Evolutionary conservation across 2,888 invertebrate species (phyloP).

Genomic region (Orthonevra nobilis): DNA sequence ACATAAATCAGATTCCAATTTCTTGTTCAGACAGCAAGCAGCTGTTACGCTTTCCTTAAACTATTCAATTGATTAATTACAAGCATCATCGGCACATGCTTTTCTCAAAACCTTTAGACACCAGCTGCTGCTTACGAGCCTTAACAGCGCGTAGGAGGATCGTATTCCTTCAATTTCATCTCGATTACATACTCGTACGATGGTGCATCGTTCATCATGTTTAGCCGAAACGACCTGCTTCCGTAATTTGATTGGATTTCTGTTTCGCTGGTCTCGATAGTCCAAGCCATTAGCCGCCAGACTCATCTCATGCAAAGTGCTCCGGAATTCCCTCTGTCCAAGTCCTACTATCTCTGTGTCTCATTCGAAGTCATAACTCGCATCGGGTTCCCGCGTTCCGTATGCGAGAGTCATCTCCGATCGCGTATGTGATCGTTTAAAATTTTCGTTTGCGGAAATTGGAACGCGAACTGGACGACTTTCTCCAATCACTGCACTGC

Average conservation of each 20-base stretch:
- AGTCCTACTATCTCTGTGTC: constrained; percentile 17
- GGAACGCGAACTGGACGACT: constrained; percentile 67
- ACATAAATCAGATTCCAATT: too few relatives aligned
- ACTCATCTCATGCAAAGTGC: constrained; percentile 48
- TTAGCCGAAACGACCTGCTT: constrained; percentile 41
- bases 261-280: constrained; percentile 44
- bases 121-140: constrained; percentile 14
- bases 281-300: background rate
- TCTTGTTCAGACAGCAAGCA: constrained; percentile 37
- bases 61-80: constrained; percentile 46
- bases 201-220: constrained; percentile 46
- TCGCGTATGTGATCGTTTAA: constrained; percentile 57
- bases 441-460: constrained; percentile 68
- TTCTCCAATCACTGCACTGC: constrained; percentile 64
- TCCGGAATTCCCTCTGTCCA: constrained; percentile 16
- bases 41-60: constrained; percentile 12
- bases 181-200: constrained; percentile 49
- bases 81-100: constrained; percentile 13
- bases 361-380: constrained; percentile 62
- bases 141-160: constrained; percentile 45
- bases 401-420: constrained; percentile 1
- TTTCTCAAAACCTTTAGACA: constrained; percentile 1
- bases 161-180: constrained; percentile 42
- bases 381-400: background rate
- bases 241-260: constrained; percentile 64